Conservation (phyloP, 2,797 vertebrate genomes). For the Philypnodon macrostomus region DNA sequence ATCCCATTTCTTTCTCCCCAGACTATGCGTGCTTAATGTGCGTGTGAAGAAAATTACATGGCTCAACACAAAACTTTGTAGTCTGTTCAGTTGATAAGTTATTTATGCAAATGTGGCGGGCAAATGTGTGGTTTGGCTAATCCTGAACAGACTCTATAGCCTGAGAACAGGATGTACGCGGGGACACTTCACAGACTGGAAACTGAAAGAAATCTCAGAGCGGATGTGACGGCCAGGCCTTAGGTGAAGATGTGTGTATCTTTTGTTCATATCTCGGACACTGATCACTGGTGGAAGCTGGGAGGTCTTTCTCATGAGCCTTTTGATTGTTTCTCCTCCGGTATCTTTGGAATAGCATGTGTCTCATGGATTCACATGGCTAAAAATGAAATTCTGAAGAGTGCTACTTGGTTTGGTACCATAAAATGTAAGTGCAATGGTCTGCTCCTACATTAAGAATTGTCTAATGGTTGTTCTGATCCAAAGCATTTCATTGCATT, state of each 20-base stretch:
- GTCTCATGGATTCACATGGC: not conserved
- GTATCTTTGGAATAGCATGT: not conserved
- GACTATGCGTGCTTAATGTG: too few species aligned
- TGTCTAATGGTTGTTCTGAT: too few species aligned
- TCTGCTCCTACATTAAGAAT: too few species aligned
- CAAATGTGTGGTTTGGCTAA: constrained; percentile 49
- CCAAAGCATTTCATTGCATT: too few species aligned
- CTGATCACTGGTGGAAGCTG: constrained; percentile 21
- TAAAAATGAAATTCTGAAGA: not conserved
- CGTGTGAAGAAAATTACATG: too few species aligned
- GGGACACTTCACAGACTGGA: constrained; percentile 32
- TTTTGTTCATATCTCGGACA: constrained; percentile 18
- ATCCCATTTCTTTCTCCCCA: too few species aligned
- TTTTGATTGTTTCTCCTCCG: not conserved
- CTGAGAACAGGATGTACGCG: constrained; percentile 59
- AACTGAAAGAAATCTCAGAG: constrained; percentile 12
- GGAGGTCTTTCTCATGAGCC: constrained; percentile 18
- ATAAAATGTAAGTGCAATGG: not conserved
- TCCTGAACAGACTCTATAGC: constrained; percentile 60
- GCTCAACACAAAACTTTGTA: constrained; percentile 30
- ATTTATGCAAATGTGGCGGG: constrained; percentile 44
- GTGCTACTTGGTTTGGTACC: not conserved
- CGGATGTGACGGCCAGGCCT: constrained; percentile 37
- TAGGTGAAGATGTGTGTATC: constrained; percentile 27
- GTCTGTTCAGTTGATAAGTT: constrained; percentile 42